Evolutionary conservation across 2,113 vertebrate species (phyloP), one percentile per base, ranked within the genome.

Genomic region (Callochromis pleurospilus): DNA sequence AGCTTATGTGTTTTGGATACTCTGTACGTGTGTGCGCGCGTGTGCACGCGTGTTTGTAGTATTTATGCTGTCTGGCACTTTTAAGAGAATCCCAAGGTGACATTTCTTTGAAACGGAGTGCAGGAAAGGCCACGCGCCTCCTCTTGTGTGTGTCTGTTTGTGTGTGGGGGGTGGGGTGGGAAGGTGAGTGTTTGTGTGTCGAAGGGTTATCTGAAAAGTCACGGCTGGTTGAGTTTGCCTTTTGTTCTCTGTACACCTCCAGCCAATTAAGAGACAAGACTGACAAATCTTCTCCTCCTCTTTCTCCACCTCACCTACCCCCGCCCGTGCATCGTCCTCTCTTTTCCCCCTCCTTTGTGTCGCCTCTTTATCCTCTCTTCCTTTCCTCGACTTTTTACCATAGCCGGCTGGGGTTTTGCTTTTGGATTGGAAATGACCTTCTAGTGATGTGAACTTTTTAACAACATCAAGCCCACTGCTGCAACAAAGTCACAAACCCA

Each of bases 231-330:
- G 94, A 89, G 83, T 91, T 92, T 92, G 91, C 89, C 92, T 94
- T 92, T 92, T 92, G 87, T 93, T 94, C 88, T 92, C 80, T 40
- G 80, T 86, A 84, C 90, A 95, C 91, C 86, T 86, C 82, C 73
- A 85, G 91, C 94, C 95, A 95, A 96, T 96, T 96, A 96, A 90
- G 89, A 94, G 93, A 94, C 93, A 90, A 88, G 90, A 91, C 90
- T 94, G 93, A 95, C 95, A 95, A 95, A 95, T 91, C 88, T 88
- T n/a, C 91, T 85, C 89, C 88, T 88, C 85, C 84, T 89, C 83
- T 49, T 84, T 40, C 62, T 81, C 51, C 56, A 53, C 70, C 70
- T 82, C 75, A 26, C 33, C 75, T 47, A 45, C 40, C 75, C 81
- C 51, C 84, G 2, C n/a, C 65, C 26, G 62, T 31, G 21, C 84